These are phyloP conservation scores for Hipposideros larvatus DNA, from an alignment of 2,797 vertebrate genomes.

Conservation along the genomic window DNA sequence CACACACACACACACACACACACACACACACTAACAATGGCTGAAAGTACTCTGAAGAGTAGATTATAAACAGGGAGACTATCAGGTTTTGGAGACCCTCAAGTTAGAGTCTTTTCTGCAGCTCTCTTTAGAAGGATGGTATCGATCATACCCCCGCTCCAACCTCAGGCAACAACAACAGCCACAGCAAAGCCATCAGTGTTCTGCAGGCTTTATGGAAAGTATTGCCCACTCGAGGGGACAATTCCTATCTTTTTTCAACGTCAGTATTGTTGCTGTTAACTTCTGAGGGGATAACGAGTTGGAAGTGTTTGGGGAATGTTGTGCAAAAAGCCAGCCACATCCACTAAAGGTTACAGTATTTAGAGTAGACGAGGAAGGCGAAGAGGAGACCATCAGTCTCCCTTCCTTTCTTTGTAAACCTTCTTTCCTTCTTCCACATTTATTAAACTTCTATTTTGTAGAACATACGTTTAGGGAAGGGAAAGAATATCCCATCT, in stretches of 20 bases:
- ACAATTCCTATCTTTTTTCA: not conserved
- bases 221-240: not conserved
- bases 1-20: not conserved
- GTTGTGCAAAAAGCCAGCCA: not conserved
- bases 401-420: not conserved
- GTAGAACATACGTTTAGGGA: not conserved
- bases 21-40: not conserved
- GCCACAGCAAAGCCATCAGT: not conserved
- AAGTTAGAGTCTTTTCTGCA: not conserved
- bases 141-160: accelerated
- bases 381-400: not conserved
- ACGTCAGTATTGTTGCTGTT: not conserved
- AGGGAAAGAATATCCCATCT: not conserved
- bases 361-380: not conserved
- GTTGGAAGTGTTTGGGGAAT: not conserved
- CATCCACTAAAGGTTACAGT: not conserved
- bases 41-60: not conserved
- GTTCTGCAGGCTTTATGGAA: not conserved
- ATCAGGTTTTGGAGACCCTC: not conserved
- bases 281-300: not conserved
- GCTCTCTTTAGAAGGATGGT: not conserved
- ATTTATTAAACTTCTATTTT: not conserved
- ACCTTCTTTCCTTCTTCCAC: not conserved
- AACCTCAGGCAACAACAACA: not conserved
- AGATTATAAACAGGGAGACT: not conserved